Evolutionary conservation across 2,113 vertebrate species (phyloP), one percentile per base, ranked within the genome.

Genomic region (Ramphastos sulfuratus): DNA sequence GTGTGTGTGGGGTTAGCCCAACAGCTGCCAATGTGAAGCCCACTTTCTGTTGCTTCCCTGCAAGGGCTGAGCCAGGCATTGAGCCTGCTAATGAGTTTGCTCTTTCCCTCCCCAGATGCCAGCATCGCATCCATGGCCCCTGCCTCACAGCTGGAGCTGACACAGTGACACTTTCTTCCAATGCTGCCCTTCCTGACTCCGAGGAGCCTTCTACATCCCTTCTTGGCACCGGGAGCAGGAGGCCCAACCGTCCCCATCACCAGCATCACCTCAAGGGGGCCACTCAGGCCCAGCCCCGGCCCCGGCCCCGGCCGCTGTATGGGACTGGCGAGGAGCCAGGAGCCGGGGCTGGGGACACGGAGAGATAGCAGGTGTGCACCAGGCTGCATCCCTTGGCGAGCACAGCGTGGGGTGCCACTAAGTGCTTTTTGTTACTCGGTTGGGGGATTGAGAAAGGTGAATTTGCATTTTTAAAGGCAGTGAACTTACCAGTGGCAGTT

Each of bases 41-140:
- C 24, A 15, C 37, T 48, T 55, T 17, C 52, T 5, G 13, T 10
- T 33, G 66, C n/a, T 80, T 25, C 56, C 60, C 12, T 19, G 87
- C 25, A 2, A 1, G 6, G 9, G 9, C 67, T 59, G 33, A 64
- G 25, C 65, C 5, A 4, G 71, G 66, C 18, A 60, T 16, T 17
- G 4, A 4, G 1, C 10, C 6, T 28, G 2, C 48, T 84, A 74
- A 93, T 23, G 59, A 67, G 19, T 33, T 75, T 56, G 93, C 30
- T 75, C 31, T 85, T 92, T 84, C 24, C 71, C 58, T 95, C 81
- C 39, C 18, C 95, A 98, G 97, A 77, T 87, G 63, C 72, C 79
- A 56, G 70, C 30, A 19, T 77, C 48, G 12, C 44, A n/a, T 70
- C 63, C 88, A 60, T 7, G 44, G 87, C 84, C 23, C 20, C 82